phyloP scores from a whole-genome alignment of 1,140 invertebrate genomes.

The Leguminivora glycinivorella region DNA sequence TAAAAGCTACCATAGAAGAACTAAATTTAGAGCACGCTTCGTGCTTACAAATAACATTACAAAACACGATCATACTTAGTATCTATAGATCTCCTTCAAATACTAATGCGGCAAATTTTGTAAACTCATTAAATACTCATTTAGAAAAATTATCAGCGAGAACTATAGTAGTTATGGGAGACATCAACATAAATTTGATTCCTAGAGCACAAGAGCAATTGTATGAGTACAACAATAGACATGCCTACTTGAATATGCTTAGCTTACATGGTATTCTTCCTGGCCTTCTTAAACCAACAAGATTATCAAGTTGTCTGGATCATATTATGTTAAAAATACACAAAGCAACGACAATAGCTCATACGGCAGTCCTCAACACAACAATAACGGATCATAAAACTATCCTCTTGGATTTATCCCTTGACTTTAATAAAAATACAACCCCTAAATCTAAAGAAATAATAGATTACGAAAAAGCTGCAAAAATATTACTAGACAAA shows the following conservation, averaged over 20 bases:
- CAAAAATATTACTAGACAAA: background rate
- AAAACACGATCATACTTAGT: background rate
- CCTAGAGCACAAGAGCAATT: background rate
- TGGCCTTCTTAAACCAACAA: background rate
- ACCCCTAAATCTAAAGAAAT: background rate
- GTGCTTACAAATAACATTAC: background rate
- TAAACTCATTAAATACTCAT: background rate
- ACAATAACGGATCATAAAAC: background rate
- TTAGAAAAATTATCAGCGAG: background rate
- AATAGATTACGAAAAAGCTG: background rate
- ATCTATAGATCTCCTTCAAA: constrained; percentile 18
- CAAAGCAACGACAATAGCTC: background rate
- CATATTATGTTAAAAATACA: background rate
- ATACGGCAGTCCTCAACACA: background rate
- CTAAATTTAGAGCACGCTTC: background rate
- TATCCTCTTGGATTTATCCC: background rate
- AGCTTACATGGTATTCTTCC: background rate
- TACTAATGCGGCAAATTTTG: background rate
- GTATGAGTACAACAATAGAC: background rate
- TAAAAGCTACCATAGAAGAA: background rate
- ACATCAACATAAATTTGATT: background rate
- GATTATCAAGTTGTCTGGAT: background rate
- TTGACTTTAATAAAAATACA: background rate
- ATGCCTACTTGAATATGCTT: background rate
- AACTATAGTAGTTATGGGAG: background rate